Percentiles rank a stretch among this genome's conserved stretches.
phyloP scores from a whole-genome alignment of 2,888 invertebrate genomes.

The Phorcus lineatus region DNA sequence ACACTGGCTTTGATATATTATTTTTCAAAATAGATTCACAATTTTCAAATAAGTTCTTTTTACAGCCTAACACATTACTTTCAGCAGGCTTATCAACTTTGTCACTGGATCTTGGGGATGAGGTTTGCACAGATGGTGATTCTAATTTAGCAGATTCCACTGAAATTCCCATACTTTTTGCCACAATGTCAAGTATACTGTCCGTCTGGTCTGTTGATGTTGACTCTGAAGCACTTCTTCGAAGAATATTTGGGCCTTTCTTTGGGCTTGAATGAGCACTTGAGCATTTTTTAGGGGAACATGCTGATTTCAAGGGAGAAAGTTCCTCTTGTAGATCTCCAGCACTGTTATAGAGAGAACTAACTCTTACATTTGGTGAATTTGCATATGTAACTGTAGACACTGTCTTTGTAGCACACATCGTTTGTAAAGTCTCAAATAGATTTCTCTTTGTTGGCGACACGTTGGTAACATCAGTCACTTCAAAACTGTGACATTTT shows the following conservation, averaged over 20 bases:
- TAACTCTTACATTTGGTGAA: neutral
- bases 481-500: neutral
- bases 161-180: conserved; percentile 2
- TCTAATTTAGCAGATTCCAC: too few relatives aligned
- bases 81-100: too few relatives aligned
- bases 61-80: neutral
- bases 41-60: conserved; percentile 11
- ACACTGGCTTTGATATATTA: too few relatives aligned
- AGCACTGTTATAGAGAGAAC: neutral
- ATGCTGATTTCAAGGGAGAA: neutral
- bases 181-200: neutral
- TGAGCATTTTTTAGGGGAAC: neutral
- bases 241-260: neutral
- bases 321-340: neutral
- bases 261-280: conserved; percentile 11
- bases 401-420: neutral
- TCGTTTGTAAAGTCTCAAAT: neutral
- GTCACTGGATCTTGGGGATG: too few relatives aligned
- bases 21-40: neutral
- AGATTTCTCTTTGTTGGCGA: neutral
- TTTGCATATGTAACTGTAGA: neutral
- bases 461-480: neutral
- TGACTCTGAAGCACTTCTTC: neutral
- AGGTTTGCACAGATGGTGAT: too few relatives aligned
- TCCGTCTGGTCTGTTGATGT: neutral